Base-by-base conservation (phyloP, 2,888 invertebrate species). In the Aplocera efformata region DNA sequence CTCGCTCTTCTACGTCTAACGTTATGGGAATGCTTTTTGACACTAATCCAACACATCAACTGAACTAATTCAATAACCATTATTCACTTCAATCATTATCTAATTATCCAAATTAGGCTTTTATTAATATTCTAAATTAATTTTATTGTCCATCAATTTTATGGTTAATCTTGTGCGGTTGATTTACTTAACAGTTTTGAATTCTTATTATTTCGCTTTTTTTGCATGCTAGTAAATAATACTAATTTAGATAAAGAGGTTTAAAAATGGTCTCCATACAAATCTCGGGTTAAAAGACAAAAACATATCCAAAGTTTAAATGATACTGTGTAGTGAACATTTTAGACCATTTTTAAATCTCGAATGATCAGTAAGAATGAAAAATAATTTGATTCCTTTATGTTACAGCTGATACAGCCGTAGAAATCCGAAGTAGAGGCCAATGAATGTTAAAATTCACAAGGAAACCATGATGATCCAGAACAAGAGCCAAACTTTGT, bases 331-430 rank as follows among this genome's bases (percentile, higher is more conserved):
- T 6, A 6, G 1, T 22, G 1, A 22, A 5, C 6, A 7, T 34
- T 34, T 39, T 35, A 6, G 42, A 32, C 34, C 44, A 48, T 42
- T 39, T 43, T 48, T 20, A 38, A 41, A 17, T 36, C 22, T 7
- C 6, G 17, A 3, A n/a, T 6, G 13, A n/a, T 8, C n/a, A 23
- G 6, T 1, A 3, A 17, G 17, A 20, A 32, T 10, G 7, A 25
- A 22, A 26, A 32, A 6, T 42, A 35, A 43, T 42, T 17, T 8
- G 35, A 27, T 23, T 10, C 26, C 29, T 44, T 44, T 42, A 45
- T 42, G 30, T 75, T 75, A 58, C 76, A 77, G 76, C 67, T 47
- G 43, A 58, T 56, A 60, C 58, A 60, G 49, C 56, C 57, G 53
- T 55, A 56, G 37, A 50, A 54, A 50, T 56, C 46, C 50, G 57